A percentile compares a stretch with the other conserved stretches of the same genome.
These are phyloP conservation scores for Macroramphosus scolopax DNA, from an alignment of 2,797 vertebrate species.

Conservation along the genomic window DNA sequence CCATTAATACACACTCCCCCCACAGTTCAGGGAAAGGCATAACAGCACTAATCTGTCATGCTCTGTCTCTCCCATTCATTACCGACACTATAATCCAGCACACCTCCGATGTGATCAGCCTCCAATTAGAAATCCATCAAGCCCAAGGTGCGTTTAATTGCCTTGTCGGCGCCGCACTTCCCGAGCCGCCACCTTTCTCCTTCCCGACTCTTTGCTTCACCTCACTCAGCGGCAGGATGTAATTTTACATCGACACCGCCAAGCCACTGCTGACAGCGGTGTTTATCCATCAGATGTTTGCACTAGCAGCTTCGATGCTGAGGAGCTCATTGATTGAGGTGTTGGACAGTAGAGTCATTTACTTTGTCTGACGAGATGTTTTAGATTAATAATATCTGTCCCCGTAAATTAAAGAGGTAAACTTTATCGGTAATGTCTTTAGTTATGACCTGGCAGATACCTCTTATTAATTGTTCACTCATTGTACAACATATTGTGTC, in stretches of 20 bases:
- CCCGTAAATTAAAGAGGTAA: too few relatives aligned
- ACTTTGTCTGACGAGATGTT: too few relatives aligned
- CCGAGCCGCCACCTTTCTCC: conserved; percentile 47
- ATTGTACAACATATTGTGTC: too few relatives aligned
- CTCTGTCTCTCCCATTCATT: conserved; percentile 70
- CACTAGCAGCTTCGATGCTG: too few relatives aligned
- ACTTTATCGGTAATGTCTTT: too few relatives aligned
- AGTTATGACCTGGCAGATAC: too few relatives aligned
- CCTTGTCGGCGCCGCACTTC: conserved; percentile 65
- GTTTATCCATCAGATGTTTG: conserved; percentile 56
- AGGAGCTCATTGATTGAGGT: conserved; percentile 42
- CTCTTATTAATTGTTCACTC: too few relatives aligned
- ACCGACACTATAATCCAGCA: conserved; percentile 70
- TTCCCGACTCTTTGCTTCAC: conserved; percentile 29
- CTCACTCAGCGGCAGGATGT: conserved; percentile 39
- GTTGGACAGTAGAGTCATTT: conserved; percentile 4
- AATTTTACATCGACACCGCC: conserved; percentile 42
- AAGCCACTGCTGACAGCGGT: conserved; percentile 37
- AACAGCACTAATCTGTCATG: conserved; percentile 69
- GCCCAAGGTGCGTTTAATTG: conserved; percentile 74
- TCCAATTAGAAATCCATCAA: conserved; percentile 78
- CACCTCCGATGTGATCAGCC: conserved; percentile 74
- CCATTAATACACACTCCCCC: conserved; percentile 28
- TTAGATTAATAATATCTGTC: too few relatives aligned
- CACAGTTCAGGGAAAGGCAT: conserved; percentile 51